These are phyloP conservation scores for Balaenoptera acutorostrata DNA, from an alignment of 2,113 vertebrate genomes.

Conservation along the genomic window DNA sequence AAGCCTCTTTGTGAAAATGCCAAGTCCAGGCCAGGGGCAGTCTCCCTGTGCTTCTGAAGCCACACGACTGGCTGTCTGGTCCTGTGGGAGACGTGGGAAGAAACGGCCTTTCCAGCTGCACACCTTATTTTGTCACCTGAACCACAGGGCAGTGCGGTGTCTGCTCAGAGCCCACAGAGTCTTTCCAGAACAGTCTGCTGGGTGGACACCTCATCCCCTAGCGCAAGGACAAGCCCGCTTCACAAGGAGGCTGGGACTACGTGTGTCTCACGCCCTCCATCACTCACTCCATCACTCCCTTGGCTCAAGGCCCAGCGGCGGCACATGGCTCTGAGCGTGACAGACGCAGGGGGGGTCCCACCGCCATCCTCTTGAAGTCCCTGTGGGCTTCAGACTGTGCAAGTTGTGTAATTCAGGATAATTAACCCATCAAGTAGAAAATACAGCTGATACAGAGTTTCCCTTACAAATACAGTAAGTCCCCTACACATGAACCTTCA, in stretches of 20 bases:
- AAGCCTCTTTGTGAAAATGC: not conserved
- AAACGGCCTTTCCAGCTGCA: not conserved
- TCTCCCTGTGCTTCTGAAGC: not conserved
- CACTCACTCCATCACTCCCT: not conserved
- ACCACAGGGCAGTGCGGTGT: not conserved
- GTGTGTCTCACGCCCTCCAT: not conserved
- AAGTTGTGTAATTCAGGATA: not conserved
- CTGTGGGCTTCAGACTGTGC: not conserved
- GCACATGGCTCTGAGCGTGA: not conserved
- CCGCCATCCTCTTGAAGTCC: not conserved
- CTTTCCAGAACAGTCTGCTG: not conserved
- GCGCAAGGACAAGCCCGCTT: not conserved
- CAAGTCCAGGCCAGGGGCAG: not conserved
- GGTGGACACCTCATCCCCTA: not conserved
- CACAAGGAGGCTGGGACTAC: not conserved
- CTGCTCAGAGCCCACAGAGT: not conserved
- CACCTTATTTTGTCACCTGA: not conserved
- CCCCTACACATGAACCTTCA: too few species aligned
- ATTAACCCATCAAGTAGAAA: not conserved
- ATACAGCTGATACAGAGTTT: not conserved
- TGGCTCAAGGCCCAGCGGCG: not conserved
- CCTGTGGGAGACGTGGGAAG: not conserved
- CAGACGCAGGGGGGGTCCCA: fast-evolving
- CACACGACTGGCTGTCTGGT: not conserved
- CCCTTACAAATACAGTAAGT: not conserved